Percentiles rank a stretch among this genome's conserved stretches.
phyloP scores from a whole-genome alignment of 2,797 vertebrate genomes.

The Sebastes melanostomus region DNA sequence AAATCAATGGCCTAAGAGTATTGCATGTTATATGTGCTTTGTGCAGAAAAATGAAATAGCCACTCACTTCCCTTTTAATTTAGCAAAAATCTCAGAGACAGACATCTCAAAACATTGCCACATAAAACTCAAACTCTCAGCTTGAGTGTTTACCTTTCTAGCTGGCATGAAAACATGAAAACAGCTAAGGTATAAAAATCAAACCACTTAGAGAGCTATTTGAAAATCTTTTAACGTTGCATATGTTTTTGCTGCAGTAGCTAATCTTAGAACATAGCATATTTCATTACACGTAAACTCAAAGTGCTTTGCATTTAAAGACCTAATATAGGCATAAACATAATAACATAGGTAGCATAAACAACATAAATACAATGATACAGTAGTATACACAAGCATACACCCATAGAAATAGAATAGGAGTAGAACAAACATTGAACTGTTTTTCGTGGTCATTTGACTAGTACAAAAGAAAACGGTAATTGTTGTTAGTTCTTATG shows the following conservation, averaged over 20 bases:
- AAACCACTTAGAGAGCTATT: background rate
- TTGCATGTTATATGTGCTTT: background rate
- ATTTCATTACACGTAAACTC: no score
- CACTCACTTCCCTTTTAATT: background rate
- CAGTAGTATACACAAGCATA: no score
- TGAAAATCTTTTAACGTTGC: background rate
- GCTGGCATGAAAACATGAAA: background rate
- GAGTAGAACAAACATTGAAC: no score
- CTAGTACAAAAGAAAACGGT: no score
- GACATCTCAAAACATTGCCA: background rate
- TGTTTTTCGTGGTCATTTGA: no score
- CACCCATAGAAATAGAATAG: no score
- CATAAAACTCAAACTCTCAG: background rate
- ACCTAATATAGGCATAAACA: no score
- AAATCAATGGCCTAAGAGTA: background rate
- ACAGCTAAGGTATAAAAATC: background rate
- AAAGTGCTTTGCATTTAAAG: no score
- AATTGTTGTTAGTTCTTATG: no score
- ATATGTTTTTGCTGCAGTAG: background rate
- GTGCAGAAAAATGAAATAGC: background rate
- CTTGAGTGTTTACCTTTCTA: background rate
- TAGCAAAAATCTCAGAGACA: background rate
- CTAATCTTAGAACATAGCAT: background rate
- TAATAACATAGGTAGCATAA: no score
- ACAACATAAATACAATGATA: no score